phyloP scores from a whole-genome alignment of 2,888 invertebrate species.

The Caenorhabditis angaria region DNA sequence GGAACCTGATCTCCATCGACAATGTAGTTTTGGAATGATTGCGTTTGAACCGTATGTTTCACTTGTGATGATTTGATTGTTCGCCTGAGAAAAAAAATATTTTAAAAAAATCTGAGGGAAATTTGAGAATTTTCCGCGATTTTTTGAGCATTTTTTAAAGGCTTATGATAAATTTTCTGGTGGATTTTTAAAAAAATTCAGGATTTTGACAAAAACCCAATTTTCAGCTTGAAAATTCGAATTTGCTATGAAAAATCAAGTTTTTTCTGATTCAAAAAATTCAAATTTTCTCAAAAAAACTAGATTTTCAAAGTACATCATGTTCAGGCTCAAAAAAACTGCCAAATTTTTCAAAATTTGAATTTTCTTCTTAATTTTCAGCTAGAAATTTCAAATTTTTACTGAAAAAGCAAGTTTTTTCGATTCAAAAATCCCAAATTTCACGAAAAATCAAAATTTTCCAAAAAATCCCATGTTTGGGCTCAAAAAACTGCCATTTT shows the following conservation, averaged over 20 bases:
- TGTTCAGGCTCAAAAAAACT: too few species aligned
- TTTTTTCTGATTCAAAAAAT: neutral
- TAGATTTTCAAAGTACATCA: neutral
- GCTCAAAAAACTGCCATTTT: too few species aligned
- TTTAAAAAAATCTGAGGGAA: neutral
- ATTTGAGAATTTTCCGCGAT: too few species aligned
- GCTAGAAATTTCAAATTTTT: too few species aligned
- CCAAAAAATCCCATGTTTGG: too few species aligned
- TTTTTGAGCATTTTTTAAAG: too few species aligned
- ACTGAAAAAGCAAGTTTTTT: neutral
- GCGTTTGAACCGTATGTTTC: conserved; percentile 69
- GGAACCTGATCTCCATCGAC: conserved; percentile 49
- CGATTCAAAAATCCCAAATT: neutral
- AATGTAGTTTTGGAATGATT: conserved; percentile 69
- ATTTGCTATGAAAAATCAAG: neutral
- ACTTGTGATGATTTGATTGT: conserved; percentile 69
- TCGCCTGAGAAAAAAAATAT: conserved; percentile 48
- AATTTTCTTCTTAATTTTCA: too few species aligned
- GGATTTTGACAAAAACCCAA: neutral
- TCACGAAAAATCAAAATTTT: neutral
- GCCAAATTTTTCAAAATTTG: too few species aligned
- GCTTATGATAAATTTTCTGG: too few species aligned
- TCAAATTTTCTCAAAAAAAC: too few species aligned
- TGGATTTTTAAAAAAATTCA: neutral
- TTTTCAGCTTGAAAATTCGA: neutral